Percentiles rank a stretch among this genome's conserved stretches.
These are phyloP conservation scores for Platerodrilus igneus DNA, from an alignment of 2,888 invertebrate genomes.

Conservation along the genomic window DNA sequence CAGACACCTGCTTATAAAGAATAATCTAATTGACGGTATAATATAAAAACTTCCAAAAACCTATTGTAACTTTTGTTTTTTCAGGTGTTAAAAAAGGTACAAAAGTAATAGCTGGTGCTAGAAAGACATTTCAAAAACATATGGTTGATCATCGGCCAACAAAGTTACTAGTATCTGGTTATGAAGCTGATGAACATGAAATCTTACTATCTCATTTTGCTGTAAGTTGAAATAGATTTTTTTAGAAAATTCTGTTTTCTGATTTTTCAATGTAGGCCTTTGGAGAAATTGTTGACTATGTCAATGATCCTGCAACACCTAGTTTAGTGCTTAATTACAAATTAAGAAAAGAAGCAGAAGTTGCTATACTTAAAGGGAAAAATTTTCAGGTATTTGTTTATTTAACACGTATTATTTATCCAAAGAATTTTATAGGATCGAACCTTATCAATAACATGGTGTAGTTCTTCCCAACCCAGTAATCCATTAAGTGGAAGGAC, in stretches of 20 bases:
- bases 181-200: constrained; percentile 77
- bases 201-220: constrained; percentile 78
- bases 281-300: constrained; percentile 82
- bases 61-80: constrained; percentile 15
- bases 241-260: constrained; percentile 6
- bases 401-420: constrained; percentile 44
- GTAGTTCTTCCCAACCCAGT: constrained; percentile 36
- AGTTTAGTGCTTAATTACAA: constrained; percentile 72
- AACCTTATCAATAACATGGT: constrained; percentile 47
- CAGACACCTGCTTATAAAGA: constrained; percentile 42
- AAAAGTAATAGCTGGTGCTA: constrained; percentile 39
- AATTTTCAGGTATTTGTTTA: constrained; percentile 62
- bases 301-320: constrained; percentile 67
- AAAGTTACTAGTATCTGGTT: constrained; percentile 81
- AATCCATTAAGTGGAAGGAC: constrained; percentile 37
- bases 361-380: constrained; percentile 70
- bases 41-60: not conserved
- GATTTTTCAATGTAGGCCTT: constrained; percentile 63
- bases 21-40: constrained; percentile 39
- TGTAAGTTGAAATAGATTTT: constrained; percentile 52
- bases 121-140: constrained; percentile 50
- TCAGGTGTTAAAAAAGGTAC: constrained; percentile 29
- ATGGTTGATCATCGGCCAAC: constrained; percentile 82
- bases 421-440: constrained; percentile 37
- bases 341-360: constrained; percentile 73